Conservation (phyloP, 2,113 vertebrate genomes). For the Ailurus styani region DNA sequence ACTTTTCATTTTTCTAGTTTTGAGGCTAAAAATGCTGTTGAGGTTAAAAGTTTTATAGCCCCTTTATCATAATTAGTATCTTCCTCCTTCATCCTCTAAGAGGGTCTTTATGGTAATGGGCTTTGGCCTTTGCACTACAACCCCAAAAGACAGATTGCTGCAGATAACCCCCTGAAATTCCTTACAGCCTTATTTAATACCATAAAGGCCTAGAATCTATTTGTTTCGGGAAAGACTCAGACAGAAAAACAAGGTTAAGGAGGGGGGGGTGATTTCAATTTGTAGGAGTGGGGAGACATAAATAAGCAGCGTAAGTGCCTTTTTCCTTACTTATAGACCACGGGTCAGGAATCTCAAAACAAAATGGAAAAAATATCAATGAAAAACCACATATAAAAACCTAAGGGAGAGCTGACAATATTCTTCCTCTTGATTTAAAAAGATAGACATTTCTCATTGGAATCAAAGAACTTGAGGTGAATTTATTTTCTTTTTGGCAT, state of each 20-base stretch:
- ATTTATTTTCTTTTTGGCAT: constrained; percentile 35
- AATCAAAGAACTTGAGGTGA: constrained; percentile 44
- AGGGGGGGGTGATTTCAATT: constrained; percentile 12
- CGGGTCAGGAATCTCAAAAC: constrained; percentile 2
- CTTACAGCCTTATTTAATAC: constrained; percentile 45
- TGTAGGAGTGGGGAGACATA: constrained; percentile 50
- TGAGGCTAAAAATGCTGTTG: constrained; percentile 29
- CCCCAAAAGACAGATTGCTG: constrained; percentile 69
- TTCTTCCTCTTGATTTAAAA: constrained; percentile 42
- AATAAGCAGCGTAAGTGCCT: constrained; percentile 28
- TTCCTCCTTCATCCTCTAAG: constrained; percentile 31
- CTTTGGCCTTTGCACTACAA: constrained; percentile 42
- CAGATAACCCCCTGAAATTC: constrained; percentile 67
- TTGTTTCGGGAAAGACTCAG: constrained; percentile 50
- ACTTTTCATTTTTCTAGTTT: neutral
- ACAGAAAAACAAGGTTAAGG: constrained; percentile 43
- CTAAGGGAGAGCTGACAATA: neutral
- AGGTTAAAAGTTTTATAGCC: constrained; percentile 65
- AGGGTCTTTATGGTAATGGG: constrained; percentile 54
- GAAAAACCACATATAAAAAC: neutral
- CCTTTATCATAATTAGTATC: constrained; percentile 69
- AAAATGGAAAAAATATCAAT: neutral
- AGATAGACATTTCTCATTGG: neutral
- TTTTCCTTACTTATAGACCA: constrained; percentile 19
- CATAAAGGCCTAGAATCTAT: constrained; percentile 51